Evolutionary conservation across 2,113 vertebrate species (phyloP).

Genomic region (Diglossa brunneiventris): DNA sequence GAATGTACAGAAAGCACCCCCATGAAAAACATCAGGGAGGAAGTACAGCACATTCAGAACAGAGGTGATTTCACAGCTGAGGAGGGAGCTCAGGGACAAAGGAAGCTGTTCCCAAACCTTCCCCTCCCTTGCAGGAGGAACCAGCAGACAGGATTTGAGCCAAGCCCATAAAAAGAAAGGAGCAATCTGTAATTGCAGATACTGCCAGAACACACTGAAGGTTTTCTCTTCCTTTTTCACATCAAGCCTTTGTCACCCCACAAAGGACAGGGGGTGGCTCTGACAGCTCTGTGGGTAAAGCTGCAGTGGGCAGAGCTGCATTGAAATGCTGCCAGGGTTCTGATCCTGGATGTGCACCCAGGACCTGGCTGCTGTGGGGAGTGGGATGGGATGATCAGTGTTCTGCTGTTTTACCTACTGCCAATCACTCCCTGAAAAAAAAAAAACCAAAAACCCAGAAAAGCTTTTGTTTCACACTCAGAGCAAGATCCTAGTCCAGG

Average conservation of each 20-base stretch:
- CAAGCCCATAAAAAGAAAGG: neutral
- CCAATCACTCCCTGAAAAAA: neutral
- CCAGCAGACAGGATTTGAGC: neutral
- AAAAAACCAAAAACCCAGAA: neutral
- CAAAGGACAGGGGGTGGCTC: neutral
- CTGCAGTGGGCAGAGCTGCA: neutral
- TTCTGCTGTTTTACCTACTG: neutral
- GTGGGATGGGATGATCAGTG: neutral
- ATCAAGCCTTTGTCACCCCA: neutral
- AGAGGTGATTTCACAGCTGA: neutral
- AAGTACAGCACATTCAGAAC: neutral
- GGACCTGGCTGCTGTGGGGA: neutral
- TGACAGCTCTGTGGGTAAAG: fast-evolving
- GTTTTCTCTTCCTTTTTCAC: neutral
- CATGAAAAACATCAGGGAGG: neutral
- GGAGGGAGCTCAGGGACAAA: neutral
- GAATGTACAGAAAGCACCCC: neutral
- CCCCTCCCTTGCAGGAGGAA: neutral
- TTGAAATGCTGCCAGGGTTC: neutral
- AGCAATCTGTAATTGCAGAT: neutral
- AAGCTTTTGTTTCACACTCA: neutral
- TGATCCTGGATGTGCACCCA: neutral
- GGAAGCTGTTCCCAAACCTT: neutral
- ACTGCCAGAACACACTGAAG: neutral
- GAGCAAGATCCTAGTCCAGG: neutral